A percentile compares a stretch with the other conserved stretches of the same genome.
phyloP scores from a whole-genome alignment of 2,797 vertebrate species.

The Lindbergichthys nudifrons region DNA sequence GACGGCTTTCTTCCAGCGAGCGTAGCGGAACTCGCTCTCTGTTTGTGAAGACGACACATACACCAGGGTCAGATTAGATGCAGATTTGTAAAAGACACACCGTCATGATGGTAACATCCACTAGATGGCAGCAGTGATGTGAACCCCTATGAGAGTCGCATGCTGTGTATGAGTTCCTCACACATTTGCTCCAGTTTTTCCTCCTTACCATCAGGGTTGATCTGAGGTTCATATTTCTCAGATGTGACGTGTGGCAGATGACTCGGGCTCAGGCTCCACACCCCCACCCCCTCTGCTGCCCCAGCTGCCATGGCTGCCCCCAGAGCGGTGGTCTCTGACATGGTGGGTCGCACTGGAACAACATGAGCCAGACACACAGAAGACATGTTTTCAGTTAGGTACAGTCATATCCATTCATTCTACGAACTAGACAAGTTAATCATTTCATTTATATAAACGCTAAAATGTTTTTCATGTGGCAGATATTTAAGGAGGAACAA shows the following conservation, averaged over 20 bases:
- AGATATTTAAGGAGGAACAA: background rate
- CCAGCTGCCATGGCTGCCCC: slow-evolving; percentile 95
- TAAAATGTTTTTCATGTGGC: background rate
- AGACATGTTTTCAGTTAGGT: background rate
- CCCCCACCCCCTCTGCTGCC: slow-evolving; percentile 89
- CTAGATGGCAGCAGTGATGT: slow-evolving; percentile 9
- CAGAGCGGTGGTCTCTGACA: slow-evolving; percentile 93
- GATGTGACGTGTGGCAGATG: slow-evolving; percentile 84
- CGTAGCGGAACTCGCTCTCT: slow-evolving; percentile 91
- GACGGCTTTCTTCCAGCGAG: slow-evolving; percentile 95
- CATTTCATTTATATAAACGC: too few relatives aligned
- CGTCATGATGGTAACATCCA: background rate
- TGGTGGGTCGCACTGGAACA: slow-evolving; percentile 87
- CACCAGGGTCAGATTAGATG: background rate
- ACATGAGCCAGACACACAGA: background rate
- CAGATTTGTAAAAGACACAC: too few relatives aligned
- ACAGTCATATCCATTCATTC: background rate
- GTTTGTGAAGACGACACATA: background rate
- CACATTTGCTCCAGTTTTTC: background rate
- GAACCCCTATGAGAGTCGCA: background rate
- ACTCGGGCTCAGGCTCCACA: slow-evolving; percentile 88
- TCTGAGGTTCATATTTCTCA: slow-evolving; percentile 91
- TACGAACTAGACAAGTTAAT: background rate
- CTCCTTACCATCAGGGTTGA: slow-evolving; percentile 88
- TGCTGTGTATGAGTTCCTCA: background rate